phyloP scores from a whole-genome alignment of 2,113 vertebrate species.

The Onychostruthus taczanowskii region DNA sequence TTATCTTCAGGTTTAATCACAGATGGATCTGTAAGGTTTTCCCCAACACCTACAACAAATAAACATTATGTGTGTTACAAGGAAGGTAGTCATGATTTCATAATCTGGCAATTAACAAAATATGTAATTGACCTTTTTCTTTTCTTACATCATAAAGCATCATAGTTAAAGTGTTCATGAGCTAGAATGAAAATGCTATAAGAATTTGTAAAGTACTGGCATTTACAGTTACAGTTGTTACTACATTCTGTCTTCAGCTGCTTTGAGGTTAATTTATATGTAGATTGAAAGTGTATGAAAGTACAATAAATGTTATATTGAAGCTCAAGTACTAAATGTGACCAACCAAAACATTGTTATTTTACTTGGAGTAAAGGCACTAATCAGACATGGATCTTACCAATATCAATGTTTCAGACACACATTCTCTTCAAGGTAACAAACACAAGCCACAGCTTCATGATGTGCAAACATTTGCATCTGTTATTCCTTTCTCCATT shows the following conservation, averaged over 20 bases:
- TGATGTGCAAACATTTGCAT: neutral
- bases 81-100: neutral
- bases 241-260: neutral
- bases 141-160: neutral
- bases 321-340: neutral
- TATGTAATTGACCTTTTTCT: neutral
- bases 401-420: neutral
- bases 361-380: neutral
- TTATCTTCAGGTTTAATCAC: conserved; percentile 91
- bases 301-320: neutral
- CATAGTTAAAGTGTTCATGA: neutral
- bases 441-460: neutral
- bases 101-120: conserved; percentile 1
- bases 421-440: neutral
- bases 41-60: conserved; percentile 85
- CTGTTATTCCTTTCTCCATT: neutral
- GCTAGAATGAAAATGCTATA: neutral
- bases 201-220: neutral
- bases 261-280: neutral
- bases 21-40: conserved; percentile 92
- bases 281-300: neutral
- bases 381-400: neutral
- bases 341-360: neutral
- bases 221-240: neutral
- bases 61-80: conserved; percentile 28